Conservation (phyloP, 2,113 vertebrate species). For the Porphyrio hochstetteri region DNA sequence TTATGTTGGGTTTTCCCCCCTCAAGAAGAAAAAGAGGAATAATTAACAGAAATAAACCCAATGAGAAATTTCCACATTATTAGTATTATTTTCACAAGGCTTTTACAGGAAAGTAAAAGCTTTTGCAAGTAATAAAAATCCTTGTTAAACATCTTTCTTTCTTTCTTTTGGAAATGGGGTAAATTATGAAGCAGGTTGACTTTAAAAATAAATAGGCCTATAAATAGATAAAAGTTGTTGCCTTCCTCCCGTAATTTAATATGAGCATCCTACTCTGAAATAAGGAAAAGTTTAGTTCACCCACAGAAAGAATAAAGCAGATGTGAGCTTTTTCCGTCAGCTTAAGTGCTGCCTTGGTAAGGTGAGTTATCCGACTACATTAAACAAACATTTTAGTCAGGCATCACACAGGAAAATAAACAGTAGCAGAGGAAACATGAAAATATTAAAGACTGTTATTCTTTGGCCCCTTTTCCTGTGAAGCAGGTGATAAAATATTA, state of each 20-base stretch:
- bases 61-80: slow-evolving; percentile 49
- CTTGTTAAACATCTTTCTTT: slow-evolving; percentile 51
- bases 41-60: slow-evolving; percentile 58
- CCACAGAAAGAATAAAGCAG: slow-evolving; percentile 61
- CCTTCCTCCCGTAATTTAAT: slow-evolving; percentile 52
- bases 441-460: slow-evolving; percentile 68
- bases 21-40: slow-evolving; percentile 28
- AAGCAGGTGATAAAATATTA: slow-evolving; percentile 76
- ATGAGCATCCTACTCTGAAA: slow-evolving; percentile 48
- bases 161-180: slow-evolving; percentile 45
- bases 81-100: slow-evolving; percentile 48
- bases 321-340: slow-evolving; percentile 56
- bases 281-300: slow-evolving; percentile 65
- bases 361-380: slow-evolving; percentile 57
- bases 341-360: slow-evolving; percentile 59
- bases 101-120: slow-evolving; percentile 60
- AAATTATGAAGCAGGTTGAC: slow-evolving; percentile 60
- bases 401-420: slow-evolving; percentile 74
- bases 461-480: slow-evolving; percentile 60
- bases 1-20: slow-evolving; percentile 13
- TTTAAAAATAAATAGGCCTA: slow-evolving; percentile 62
- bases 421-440: slow-evolving; percentile 74
- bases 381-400: slow-evolving; percentile 72
- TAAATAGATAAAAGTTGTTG: slow-evolving; percentile 63
- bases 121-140: slow-evolving; percentile 62